phyloP scores from a whole-genome alignment of 30 jellyfish, hydroid and myxozoan species.

The Hydractinia symbiolongicarpus region DNA sequence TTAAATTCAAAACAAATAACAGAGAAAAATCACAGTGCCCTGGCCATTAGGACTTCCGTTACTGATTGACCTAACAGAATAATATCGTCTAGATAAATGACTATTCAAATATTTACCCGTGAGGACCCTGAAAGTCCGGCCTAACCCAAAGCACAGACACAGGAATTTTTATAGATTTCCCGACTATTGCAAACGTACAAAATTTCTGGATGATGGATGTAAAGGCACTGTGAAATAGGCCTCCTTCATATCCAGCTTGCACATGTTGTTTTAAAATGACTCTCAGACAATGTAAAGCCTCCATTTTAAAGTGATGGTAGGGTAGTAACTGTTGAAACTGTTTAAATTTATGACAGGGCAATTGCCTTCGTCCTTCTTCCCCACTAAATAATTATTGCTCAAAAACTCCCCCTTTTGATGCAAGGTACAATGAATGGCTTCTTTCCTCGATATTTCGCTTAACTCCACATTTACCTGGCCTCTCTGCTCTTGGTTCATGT shows the following conservation, averaged over 20 bases:
- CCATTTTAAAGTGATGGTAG: constrained; percentile 9
- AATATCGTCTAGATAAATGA: constrained; percentile 30
- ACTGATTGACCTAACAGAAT: constrained; percentile 5
- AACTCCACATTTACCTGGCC: constrained; percentile 1
- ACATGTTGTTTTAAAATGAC: constrained; percentile 14
- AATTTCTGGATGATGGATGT: constrained; percentile 19
- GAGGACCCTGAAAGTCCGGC: constrained; percentile 23
- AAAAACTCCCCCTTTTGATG: not conserved
- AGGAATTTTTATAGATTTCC: constrained; percentile 30
- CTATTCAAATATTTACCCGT: constrained; percentile 23
- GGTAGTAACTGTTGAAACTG: constrained; percentile 4
- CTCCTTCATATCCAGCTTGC: constrained; percentile 39
- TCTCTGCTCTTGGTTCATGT: constrained; percentile 8
- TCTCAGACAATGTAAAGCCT: not conserved
- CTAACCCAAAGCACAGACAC: constrained; percentile 41
- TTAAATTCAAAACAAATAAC: not conserved
- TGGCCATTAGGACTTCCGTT: not conserved
- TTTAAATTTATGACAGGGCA: not conserved
- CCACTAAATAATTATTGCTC: not conserved
- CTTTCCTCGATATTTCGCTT: not conserved
- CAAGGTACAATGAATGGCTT: not conserved
- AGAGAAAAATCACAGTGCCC: constrained; percentile 13
- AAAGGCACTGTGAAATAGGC: constrained; percentile 31
- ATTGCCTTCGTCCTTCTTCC: constrained; percentile 10
- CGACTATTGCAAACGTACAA: constrained; percentile 23